Conservation (phyloP, 2,888 invertebrate genomes). For the Cylloceria caligata region DNA sequence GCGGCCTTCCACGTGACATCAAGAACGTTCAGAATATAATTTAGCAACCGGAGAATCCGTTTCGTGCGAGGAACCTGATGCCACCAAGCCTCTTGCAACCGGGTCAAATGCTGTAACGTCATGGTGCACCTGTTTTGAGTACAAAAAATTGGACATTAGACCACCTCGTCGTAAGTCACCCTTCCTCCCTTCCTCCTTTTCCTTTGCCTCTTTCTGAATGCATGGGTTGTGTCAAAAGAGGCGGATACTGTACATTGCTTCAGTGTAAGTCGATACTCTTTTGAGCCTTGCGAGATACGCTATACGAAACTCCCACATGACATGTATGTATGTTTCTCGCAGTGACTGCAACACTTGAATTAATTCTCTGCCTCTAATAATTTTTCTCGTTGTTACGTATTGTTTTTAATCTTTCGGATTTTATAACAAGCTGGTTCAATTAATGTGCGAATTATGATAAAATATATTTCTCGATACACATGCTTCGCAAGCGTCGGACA, state of each 20-base stretch:
- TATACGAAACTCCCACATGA: slow-evolving; percentile 21
- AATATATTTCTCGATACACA: not conserved
- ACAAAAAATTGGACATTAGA: not conserved
- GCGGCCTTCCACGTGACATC: not conserved
- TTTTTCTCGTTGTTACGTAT: too few species aligned
- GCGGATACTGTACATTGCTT: slow-evolving; percentile 6
- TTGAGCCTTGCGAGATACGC: slow-evolving; percentile 27
- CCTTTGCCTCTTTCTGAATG: not conserved
- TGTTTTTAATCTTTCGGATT: not conserved
- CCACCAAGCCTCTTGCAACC: not conserved
- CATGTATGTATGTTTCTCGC: slow-evolving; percentile 1
- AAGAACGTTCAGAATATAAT: not conserved
- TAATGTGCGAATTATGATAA: not conserved
- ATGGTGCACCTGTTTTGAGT: not conserved
- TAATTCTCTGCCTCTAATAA: not conserved
- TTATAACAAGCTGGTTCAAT: not conserved
- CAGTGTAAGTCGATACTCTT: slow-evolving; percentile 40
- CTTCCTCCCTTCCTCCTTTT: too few species aligned
- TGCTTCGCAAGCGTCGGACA: not conserved
- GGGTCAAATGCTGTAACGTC: not conserved
- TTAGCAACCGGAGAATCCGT: slow-evolving; percentile 20
- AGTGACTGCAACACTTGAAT: not conserved
- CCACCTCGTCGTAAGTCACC: slow-evolving; percentile 3
- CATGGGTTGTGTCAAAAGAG: slow-evolving; percentile 20
- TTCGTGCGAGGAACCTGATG: slow-evolving; percentile 6